Evolutionary conservation across 2,797 vertebrate genomes (phyloP).

Genomic region (Steatocranus sp.): DNA sequence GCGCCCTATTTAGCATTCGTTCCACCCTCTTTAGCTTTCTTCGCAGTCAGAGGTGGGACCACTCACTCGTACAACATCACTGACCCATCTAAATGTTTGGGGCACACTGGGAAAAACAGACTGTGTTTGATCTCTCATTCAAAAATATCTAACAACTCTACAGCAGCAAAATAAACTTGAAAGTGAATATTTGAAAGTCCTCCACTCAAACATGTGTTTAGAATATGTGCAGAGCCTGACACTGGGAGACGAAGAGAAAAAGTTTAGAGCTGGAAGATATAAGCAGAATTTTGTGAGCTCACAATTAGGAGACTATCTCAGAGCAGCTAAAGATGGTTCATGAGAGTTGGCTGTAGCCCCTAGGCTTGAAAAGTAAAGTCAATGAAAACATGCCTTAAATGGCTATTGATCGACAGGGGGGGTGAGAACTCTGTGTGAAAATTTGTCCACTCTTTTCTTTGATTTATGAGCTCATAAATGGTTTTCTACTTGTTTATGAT

Average conservation of each 20-base stretch:
- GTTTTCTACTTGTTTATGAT: neutral
- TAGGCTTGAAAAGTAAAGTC: neutral
- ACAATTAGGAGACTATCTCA: neutral
- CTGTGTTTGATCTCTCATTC: neutral
- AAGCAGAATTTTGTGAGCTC: neutral
- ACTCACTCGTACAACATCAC: neutral
- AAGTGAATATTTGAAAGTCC: neutral
- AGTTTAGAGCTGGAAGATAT: neutral
- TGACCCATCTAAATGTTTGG: neutral
- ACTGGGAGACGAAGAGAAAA: neutral
- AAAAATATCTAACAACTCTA: neutral
- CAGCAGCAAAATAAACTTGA: neutral
- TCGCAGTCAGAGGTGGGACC: neutral
- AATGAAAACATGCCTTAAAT: neutral
- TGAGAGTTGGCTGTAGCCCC: neutral
- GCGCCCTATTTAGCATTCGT: neutral
- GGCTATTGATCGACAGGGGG: neutral
- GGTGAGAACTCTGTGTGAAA: neutral
- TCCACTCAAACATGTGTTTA: neutral
- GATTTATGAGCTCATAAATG: neutral
- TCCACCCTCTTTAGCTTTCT: neutral
- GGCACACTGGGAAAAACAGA: neutral
- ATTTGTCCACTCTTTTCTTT: neutral
- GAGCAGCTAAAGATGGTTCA: neutral
- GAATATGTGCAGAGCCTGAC: neutral